Evolutionary conservation across 2,797 vertebrate genomes (phyloP), one percentile per base, ranked within the genome.

Genomic region (Enteromius thamalakanensis): DNA sequence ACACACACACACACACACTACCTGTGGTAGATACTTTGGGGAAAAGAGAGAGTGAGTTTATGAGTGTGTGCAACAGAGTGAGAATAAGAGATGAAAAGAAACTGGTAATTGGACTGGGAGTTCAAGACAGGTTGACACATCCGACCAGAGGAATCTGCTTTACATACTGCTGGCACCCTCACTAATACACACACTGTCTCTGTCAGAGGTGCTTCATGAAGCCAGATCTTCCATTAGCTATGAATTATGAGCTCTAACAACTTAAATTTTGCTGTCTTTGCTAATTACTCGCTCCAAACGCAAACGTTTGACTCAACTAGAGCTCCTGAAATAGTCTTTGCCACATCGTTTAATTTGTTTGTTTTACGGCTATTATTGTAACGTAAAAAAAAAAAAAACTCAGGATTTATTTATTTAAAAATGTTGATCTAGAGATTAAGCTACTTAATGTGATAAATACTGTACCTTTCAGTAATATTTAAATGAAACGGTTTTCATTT

Each of bases 71-170:
- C 84, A 76, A 86, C 84, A 89, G 79, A 89, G 85, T 87, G 84
- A 86, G 83, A 83, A 82, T 76, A 64, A 87, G 75, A 87, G 85
- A 87, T 83, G 87, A 86, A 89, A 89, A 87, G 80, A 86, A 90
- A 89, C 62, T 75, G 72, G 86, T 89, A 88, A 89, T 89, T 89
- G 87, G 88, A 78, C 84, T 86, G 86, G 82, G 85, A 86, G 82
- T 88, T 86, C 68, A 78, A 82, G 84, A 87, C 88, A 87, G 85
- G 81, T 89, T 87, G 85, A 88, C 88, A 87, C 65, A 84, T 86
- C 81, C 37, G 62, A 87, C 88, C 85, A 87, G 51, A 89, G 84
- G 55, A 87, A 87, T 83, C 82, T 70, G 76, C 84, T 87, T 87
- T 87, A 86, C 83, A 88, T 87, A 87, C 80, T 79, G 85, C 75